Conservation (phyloP, 2,888 invertebrate genomes). For the Lasioglossum lativentre region DNA sequence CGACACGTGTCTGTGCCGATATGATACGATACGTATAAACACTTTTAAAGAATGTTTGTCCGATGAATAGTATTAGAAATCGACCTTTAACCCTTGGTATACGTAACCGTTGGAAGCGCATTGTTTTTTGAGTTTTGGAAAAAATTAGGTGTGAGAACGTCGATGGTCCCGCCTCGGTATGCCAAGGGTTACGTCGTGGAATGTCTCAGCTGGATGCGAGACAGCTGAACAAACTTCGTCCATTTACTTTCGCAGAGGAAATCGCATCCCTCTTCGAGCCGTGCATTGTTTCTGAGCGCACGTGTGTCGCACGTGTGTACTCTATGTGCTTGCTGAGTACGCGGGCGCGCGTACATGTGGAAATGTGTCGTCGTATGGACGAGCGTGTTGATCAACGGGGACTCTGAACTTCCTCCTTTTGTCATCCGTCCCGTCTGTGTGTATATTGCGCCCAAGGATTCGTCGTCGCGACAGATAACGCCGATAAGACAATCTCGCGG, state of each 20-base stretch:
- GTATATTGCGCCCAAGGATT: conserved; percentile 61
- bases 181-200: not conserved
- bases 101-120: not conserved
- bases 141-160: not conserved
- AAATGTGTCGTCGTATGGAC: conserved; percentile 42
- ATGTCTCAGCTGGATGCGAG: not conserved
- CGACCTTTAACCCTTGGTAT: not conserved
- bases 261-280: not conserved
- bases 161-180: not conserved
- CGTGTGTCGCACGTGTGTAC: conserved; percentile 23
- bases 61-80: too few relatives aligned
- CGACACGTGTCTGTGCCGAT: too few relatives aligned
- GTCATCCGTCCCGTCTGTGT: conserved; percentile 53
- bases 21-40: too few relatives aligned
- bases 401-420: conserved; percentile 72
- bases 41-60: too few relatives aligned
- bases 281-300: conserved; percentile 41
- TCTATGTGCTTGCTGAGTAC: conserved; percentile 30
- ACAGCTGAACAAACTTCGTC: not conserved
- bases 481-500: conserved; percentile 49
- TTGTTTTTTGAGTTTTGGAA: not conserved
- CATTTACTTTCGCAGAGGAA: not conserved
- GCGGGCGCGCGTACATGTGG: conserved; percentile 34
- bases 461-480: conserved; percentile 32
- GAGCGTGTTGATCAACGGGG: conserved; percentile 46